phyloP scores from a whole-genome alignment of 2,797 vertebrate genomes.

The Sciurus vulgaris region DNA sequence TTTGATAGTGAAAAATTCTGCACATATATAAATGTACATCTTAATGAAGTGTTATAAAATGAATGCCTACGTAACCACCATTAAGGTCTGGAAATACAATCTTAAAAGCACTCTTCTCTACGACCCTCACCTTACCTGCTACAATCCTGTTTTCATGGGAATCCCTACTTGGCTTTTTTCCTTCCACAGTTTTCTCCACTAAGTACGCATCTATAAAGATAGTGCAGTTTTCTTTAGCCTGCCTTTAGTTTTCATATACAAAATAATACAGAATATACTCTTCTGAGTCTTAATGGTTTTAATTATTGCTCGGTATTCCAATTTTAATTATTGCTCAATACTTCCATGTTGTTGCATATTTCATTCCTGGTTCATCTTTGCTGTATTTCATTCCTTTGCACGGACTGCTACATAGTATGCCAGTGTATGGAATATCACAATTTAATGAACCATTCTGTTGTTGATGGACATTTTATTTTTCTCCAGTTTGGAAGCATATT shows the following conservation, averaged over 20 bases:
- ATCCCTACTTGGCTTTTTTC: not conserved
- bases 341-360: not conserved
- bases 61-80: not conserved
- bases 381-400: not conserved
- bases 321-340: not conserved
- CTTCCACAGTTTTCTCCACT: not conserved
- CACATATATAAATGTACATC: not conserved
- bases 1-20: constrained; percentile 16
- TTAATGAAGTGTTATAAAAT: constrained; percentile 29
- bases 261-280: not conserved
- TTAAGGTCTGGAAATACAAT: not conserved
- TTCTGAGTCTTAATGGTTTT: not conserved
- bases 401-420: no score
- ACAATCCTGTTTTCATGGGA: not conserved
- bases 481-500: not conserved
- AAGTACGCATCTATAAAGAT: not conserved
- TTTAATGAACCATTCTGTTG: not conserved
- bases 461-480: not conserved
- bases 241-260: not conserved
- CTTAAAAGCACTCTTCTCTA: not conserved
- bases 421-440: not conserved
- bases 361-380: no score
- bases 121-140: not conserved
- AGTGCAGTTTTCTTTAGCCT: not conserved
- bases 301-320: not conserved